Percentiles rank a stretch among this genome's conserved stretches.
Conservation (phyloP, 1,140 invertebrate genomes). For the Pogonomyrmex californicus region DNA sequence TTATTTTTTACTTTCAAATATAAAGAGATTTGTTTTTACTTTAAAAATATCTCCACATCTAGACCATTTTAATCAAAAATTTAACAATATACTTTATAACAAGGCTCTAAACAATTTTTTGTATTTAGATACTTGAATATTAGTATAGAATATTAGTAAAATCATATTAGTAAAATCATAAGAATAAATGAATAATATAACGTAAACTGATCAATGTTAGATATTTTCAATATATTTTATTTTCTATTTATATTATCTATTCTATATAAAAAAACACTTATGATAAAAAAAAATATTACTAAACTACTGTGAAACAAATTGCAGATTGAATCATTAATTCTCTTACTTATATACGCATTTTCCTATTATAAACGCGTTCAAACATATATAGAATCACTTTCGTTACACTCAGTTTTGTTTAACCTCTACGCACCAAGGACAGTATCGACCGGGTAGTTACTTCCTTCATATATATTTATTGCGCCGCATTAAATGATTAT, state of each 20-base stretch:
- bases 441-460: constrained; percentile 61
- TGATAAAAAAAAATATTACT: background rate
- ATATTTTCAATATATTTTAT: background rate
- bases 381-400: background rate
- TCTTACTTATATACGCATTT: background rate
- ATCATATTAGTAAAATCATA: background rate
- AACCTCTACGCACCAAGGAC: constrained; percentile 28
- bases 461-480: background rate
- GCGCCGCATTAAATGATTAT: background rate
- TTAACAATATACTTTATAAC: background rate
- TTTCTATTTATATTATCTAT: background rate
- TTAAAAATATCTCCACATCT: background rate
- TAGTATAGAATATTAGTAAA: background rate
- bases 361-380: background rate
- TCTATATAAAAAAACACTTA: background rate
- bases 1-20: background rate
- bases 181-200: background rate
- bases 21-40: background rate
- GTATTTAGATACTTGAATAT: background rate
- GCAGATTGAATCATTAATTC: background rate
- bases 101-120: too few relatives aligned
- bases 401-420: constrained; percentile 1
- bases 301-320: background rate
- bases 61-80: background rate
- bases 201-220: background rate